A percentile compares a stretch with the other conserved stretches of the same genome.
These are phyloP conservation scores for Orthosia gothica DNA, from an alignment of 2,888 invertebrate genomes.

Conservation along the genomic window DNA sequence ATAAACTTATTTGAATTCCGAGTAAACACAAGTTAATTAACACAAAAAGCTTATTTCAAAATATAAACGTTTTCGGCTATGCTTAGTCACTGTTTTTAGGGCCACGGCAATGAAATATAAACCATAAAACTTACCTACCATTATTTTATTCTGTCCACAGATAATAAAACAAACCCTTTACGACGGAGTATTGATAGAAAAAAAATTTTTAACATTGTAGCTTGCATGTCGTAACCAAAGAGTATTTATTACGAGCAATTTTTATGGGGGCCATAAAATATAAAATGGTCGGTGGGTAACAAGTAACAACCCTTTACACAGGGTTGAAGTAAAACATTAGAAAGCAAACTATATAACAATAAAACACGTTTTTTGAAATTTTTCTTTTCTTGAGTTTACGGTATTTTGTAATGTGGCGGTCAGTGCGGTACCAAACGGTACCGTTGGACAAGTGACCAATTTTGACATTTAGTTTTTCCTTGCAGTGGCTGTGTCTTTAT, in stretches of 20 bases:
- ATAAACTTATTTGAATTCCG: background rate
- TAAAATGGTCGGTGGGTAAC: constrained; percentile 59
- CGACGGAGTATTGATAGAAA: constrained; percentile 54
- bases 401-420: constrained; percentile 24
- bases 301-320: constrained; percentile 70
- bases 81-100: constrained; percentile 29
- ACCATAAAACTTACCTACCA: constrained; percentile 59
- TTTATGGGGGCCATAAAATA: constrained; percentile 65
- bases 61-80: constrained; percentile 2
- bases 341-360: constrained; percentile 37
- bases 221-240: constrained; percentile 60
- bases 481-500: too few relatives aligned
- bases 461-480: constrained; percentile 3
- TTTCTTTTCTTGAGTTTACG: constrained; percentile 38
- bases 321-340: constrained; percentile 65
- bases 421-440: background rate
- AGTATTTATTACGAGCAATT: constrained; percentile 67
- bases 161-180: constrained; percentile 65
- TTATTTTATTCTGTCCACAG: constrained; percentile 63
- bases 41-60: constrained; percentile 2
- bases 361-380: constrained; percentile 19
- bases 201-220: constrained; percentile 59
- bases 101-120: constrained; percentile 50
- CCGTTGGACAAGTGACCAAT: background rate
- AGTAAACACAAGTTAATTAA: constrained; percentile 3